phyloP scores from a whole-genome alignment of 2,113 vertebrate species.

The Pseudopipra pipra region DNA sequence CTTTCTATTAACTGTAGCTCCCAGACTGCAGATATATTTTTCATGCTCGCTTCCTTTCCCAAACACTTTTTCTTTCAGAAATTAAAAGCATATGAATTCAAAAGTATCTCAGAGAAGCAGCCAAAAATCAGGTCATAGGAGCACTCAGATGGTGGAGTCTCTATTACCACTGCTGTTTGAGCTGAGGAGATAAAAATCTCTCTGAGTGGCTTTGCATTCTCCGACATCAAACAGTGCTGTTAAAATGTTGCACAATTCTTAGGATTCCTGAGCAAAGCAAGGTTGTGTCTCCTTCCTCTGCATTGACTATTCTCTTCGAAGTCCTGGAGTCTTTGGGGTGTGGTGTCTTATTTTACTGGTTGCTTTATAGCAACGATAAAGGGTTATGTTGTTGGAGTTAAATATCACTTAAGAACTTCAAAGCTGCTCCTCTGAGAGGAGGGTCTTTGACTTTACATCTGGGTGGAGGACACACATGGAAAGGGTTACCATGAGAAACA shows the following conservation, averaged over 20 bases:
- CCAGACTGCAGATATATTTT: conserved; percentile 16
- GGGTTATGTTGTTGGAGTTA: conserved; percentile 25
- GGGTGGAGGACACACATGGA: conserved; percentile 34
- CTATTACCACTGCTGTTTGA: conserved; percentile 40
- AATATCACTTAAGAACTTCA: conserved; percentile 60
- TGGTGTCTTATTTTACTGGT: conserved; percentile 46
- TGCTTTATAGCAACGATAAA: conserved; percentile 32
- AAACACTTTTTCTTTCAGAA: conserved; percentile 57
- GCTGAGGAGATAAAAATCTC: conserved; percentile 56
- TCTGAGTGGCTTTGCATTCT: not conserved
- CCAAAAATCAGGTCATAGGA: conserved; percentile 43
- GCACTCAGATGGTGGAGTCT: not conserved
- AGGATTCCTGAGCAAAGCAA: conserved; percentile 27
- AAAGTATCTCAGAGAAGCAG: conserved; percentile 48
- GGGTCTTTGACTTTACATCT: conserved; percentile 51
- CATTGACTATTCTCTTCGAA: conserved; percentile 33
- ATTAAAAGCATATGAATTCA: conserved; percentile 54
- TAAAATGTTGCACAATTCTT: conserved; percentile 41
- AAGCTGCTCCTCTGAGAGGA: conserved; percentile 49
- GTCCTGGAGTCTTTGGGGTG: not conserved
- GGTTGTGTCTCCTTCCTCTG: not conserved
- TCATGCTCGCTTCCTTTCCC: conserved; percentile 43
- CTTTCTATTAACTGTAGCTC: conserved; percentile 3
- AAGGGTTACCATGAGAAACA: conserved; percentile 19
- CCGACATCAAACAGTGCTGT: conserved; percentile 30